These are phyloP conservation scores for Melinaea marsaeus DNA, from an alignment of 2,888 invertebrate species.

Conservation along the genomic window DNA sequence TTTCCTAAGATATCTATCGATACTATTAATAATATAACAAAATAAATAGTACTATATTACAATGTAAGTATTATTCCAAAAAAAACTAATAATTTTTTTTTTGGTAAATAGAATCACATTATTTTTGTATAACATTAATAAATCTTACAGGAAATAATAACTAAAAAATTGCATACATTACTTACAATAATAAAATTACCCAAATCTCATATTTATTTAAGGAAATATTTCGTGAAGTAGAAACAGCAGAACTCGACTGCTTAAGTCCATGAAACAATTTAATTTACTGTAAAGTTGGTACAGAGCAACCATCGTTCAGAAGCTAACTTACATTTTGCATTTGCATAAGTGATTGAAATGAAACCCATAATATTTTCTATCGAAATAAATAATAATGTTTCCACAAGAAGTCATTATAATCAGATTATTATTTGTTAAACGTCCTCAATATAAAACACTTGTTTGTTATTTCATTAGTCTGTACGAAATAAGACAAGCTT, in stretches of 20 bases:
- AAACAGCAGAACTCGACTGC: conserved; percentile 3
- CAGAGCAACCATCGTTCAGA: neutral
- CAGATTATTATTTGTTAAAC: neutral
- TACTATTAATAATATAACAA: too few relatives aligned
- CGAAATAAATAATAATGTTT: neutral
- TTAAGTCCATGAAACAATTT: conserved; percentile 4
- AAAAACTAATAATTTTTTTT: too few relatives aligned
- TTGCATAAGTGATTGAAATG: neutral
- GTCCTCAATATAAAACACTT: neutral
- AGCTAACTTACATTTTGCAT: neutral
- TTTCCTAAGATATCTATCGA: too few relatives aligned
- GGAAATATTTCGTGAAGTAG: conserved; percentile 2
- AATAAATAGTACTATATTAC: too few relatives aligned
- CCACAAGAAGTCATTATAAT: neutral
- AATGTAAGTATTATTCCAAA: too few relatives aligned
- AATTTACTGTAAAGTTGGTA: neutral
- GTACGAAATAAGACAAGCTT: neutral
- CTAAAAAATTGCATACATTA: neutral
- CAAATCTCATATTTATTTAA: neutral
- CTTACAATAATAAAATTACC: neutral
- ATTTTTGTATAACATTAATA: too few relatives aligned
- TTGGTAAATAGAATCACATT: too few relatives aligned
- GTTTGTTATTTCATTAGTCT: neutral
- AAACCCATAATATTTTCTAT: neutral
- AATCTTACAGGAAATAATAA: neutral